Evolutionary conservation across 1,140 invertebrate genomes (phyloP), one percentile per base, ranked within the genome.

Genomic region (Ladona fulva): DNA sequence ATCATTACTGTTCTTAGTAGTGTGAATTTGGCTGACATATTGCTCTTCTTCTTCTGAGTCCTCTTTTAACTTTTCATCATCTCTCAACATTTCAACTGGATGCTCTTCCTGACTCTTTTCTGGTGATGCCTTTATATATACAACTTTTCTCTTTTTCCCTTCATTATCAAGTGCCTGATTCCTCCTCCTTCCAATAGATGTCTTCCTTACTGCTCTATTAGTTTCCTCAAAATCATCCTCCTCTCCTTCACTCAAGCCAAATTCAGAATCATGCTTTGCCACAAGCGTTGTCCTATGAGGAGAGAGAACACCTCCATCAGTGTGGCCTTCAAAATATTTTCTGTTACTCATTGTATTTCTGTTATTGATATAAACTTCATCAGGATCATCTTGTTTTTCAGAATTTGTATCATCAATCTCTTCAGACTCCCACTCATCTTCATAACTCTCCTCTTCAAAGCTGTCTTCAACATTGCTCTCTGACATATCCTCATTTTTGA

Each of bases 211-310:
- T 6, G 52, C 52, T 22, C 52, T 66, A 66, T 66, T 66, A 19
- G 52, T 66, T 66, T 66, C 52, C 52, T 66, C 52, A 66, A 66
- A 66, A 22, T 66, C 52, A 66, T 66, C 52, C 52, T 66, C 52
- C 14, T 66, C 52, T 66, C 16, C n/a, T 66, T 66, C 52, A 66
- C 52, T 66, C 14, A 66, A 66, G 1, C n/a, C 52, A 66, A 66
- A 12, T 66, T 66, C 52, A 66, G 14, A 19, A 22, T 66, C 52
- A 19, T 66, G 52, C n/a, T 66, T 66, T 16, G n/a, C 3, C 5
- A 5, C 1, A 22, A 66, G 52, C 3, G 52, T 66, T 16, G 12
- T 66, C 5, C 52, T 22, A 66, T 16, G 14, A 12, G 52, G 12
- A 66, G 52, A 66, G 5, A 66, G 3, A 5, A 66, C n/a, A 22